Evolutionary conservation across 2,797 vertebrate species (phyloP).

Genomic region (Falco biarmicus): DNA sequence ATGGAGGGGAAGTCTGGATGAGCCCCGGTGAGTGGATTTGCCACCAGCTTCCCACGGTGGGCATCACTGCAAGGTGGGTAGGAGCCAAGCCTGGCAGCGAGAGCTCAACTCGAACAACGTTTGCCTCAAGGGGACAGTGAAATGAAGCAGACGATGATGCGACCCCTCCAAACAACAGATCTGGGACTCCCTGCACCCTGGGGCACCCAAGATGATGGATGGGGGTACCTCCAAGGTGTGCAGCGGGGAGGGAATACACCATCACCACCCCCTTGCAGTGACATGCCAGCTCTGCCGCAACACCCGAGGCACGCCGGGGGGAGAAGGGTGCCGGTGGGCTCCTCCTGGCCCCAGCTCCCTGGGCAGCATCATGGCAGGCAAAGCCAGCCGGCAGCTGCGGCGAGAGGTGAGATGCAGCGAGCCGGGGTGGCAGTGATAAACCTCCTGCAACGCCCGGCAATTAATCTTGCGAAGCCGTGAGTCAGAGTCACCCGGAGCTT

Average conservation of each 20-base stretch:
- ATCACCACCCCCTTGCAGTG: accelerated
- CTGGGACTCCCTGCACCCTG: not conserved
- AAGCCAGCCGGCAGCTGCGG: not conserved
- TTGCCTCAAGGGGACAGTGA: not conserved
- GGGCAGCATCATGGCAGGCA: not conserved
- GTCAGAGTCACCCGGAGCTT: slow-evolving; percentile 58
- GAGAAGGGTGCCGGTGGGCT: not conserved
- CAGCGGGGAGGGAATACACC: not conserved
- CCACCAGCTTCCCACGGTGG: not conserved
- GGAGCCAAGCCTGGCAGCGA: not conserved
- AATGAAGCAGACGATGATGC: accelerated
- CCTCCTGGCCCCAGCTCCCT: not conserved
- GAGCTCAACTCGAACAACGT: not conserved
- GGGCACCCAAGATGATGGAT: not conserved
- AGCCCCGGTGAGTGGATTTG: not conserved
- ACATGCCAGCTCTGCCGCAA: accelerated
- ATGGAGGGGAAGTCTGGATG: not conserved
- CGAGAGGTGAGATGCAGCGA: slow-evolving; percentile 15
- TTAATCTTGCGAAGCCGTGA: slow-evolving; percentile 77
- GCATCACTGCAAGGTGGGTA: not conserved
- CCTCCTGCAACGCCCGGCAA: slow-evolving; percentile 59
- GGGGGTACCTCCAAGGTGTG: not conserved
- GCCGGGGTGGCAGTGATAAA: slow-evolving; percentile 71
- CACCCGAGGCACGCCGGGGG: not conserved
- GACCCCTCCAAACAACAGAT: not conserved